Base-by-base conservation (phyloP, 2,888 invertebrate species). In the Melanargia galathea region DNA sequence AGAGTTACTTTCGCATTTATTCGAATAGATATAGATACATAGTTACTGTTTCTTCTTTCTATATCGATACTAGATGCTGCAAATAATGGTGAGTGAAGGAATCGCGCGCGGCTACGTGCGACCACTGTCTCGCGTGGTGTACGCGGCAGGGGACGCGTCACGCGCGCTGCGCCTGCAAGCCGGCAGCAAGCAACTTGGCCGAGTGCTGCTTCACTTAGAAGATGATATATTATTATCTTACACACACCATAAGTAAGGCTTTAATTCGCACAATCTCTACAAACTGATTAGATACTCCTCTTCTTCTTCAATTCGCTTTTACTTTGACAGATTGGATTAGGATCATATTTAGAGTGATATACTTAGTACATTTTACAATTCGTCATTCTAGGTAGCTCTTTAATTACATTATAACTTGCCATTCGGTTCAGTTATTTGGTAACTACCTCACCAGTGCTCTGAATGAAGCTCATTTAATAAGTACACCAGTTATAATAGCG, bases 31-130 rank as follows among this genome's bases (percentile, higher is more conserved):
- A n/a, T n/a, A n/a, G n/a, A n/a, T n/a, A n/a, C n/a, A n/a, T n/a
- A n/a, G n/a, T n/a, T n/a, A n/a, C n/a, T n/a, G n/a, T n/a, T n/a
- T n/a, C n/a, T n/a, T n/a, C n/a, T n/a, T n/a, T n/a, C n/a, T n/a
- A n/a, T n/a, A 30, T 16, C 1, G 5, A 30, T 35, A 56, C 10
- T 18, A 70, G 86, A 64, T 30, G 10, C 35, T 86, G 1, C 82
- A 80, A 22, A 5, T 56, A 1, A 38, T 82, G 63, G 48, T 87
- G 18, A 73, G 73, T 30, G 81, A 82, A 2, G 86, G 86, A 2
- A 84, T 87, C 2, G 62, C 72, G 0, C 67, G 69, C 0, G 86
- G 87, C 0, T 80, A 73, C 65, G 84, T 87, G 35, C 76, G 83
- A 0, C 86, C 86, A 0, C 68, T 87, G 52, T 72, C 84, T 1